Conservation (phyloP, 2,888 invertebrate genomes). For the Ophion ellenae region DNA sequence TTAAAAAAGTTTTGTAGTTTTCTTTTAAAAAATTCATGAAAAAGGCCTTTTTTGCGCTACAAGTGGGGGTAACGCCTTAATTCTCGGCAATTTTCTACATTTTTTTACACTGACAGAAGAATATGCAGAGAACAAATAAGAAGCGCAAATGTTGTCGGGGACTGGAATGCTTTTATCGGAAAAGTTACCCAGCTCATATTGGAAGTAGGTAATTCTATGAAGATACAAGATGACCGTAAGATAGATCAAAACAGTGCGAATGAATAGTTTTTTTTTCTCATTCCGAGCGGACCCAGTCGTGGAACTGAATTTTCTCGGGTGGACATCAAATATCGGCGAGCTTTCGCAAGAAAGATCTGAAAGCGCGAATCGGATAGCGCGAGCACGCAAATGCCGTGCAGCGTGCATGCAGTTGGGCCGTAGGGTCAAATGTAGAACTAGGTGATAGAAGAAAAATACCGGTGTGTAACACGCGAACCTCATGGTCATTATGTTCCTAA, state of each 20-base stretch:
- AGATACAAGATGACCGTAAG: no score
- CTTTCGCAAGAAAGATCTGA: conserved; percentile 78
- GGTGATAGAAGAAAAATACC: conserved; percentile 79
- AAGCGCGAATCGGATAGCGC: conserved; percentile 74
- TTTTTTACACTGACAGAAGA: no score
- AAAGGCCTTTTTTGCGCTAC: no score
- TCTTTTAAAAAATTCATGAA: no score
- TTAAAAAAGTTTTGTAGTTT: no score
- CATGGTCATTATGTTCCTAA: conserved; percentile 77
- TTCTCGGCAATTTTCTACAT: no score
- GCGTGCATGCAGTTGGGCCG: conserved; percentile 66
- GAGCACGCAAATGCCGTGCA: conserved; percentile 76
- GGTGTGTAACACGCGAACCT: conserved; percentile 80
- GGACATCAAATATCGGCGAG: conserved; percentile 17
- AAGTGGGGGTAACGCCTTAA: no score
- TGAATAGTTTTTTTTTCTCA: not conserved
- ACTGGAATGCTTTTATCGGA: no score
- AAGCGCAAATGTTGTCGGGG: no score
- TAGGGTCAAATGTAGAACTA: conserved; percentile 79
- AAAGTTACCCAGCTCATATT: no score
- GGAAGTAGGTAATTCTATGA: no score
- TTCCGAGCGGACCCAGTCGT: not conserved
- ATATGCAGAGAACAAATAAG: no score
- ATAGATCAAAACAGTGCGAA: not conserved
- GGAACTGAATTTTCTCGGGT: conserved; percentile 6